These are phyloP conservation scores for Drepana falcataria DNA, from an alignment of 2,888 invertebrate genomes.

Conservation along the genomic window DNA sequence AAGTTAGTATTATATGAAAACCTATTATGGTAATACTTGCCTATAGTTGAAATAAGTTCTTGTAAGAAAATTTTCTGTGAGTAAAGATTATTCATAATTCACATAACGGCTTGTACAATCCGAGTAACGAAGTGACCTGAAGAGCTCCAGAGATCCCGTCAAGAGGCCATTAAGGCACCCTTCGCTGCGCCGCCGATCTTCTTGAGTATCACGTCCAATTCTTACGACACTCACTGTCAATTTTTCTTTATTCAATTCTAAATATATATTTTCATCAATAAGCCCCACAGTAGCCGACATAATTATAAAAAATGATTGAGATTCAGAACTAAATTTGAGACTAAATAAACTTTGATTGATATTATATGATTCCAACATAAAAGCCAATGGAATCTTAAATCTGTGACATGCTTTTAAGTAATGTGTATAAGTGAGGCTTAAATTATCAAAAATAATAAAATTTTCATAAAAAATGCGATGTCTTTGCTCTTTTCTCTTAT, in stretches of 20 bases:
- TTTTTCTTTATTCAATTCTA: conserved; percentile 30
- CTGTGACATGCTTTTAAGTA: no score
- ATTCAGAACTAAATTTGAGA: no score
- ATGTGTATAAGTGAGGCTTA: no score
- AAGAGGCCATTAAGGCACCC: conserved; percentile 74
- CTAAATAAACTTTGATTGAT: no score
- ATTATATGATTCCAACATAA: no score
- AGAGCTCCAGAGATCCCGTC: conserved; percentile 61
- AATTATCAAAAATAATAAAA: no score
- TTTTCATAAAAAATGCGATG: no score
- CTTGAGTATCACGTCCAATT: conserved; percentile 67
- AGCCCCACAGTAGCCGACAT: no score
- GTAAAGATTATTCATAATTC: conserved; percentile 59
- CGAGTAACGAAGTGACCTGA: conserved; percentile 75
- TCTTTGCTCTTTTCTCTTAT: no score
- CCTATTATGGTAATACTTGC: conserved; percentile 22
- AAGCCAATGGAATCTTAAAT: no score
- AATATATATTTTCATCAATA: not conserved
- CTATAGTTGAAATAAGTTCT: conserved; percentile 13
- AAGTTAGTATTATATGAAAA: no score
- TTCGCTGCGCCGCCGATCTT: conserved; percentile 68
- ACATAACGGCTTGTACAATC: conserved; percentile 63
- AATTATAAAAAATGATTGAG: no score
- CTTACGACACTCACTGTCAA: conserved; percentile 46
- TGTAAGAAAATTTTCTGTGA: conserved; percentile 18